Evolutionary conservation across 1,140 invertebrate genomes (phyloP), one percentile per base, ranked within the genome.

Genomic region (Drosophila azteca): DNA sequence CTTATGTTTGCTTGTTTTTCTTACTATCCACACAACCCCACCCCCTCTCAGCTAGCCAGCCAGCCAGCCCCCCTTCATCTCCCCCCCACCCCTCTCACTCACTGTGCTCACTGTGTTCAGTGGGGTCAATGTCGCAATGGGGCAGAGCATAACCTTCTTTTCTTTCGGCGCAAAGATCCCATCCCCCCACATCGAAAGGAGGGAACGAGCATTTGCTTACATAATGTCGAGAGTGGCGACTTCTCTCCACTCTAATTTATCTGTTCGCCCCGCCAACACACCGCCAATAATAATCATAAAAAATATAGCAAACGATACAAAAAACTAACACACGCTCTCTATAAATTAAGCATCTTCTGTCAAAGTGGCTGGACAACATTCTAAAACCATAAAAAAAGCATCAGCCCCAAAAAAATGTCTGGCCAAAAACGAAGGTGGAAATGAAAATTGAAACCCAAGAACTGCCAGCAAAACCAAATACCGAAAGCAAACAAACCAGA

Each of bases 61-160:
- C 31, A 31, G 50, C 53, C 24, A 24, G 22, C 24, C 24, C 24
- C 24, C 24, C 5, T 5, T 44, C 11, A 11, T 20, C n/a, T 44
- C 31, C 39, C 51, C 20, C 49, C 64, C 45, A 9, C 41, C 65
- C 65, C 7, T 45, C 45, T 26, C 54, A 46, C 4, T 43, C 52
- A 20, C 58, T 60, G 24, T 26, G 24, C 3, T 0, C 17, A 20
- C 59, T 53, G 53, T 54, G 73, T 60, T 64, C 71, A 83, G 84
- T 68, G 83, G 83, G 83, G 83, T 88, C 83, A 88, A 88, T 88
- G 83, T 88, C 83, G 83, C 62, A 85, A 85, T 85, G 81, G 81
- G 35, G 60, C 73, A 57, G 64, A 49, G 66, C 44, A 52, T 57
- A 45, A 35, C 26, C 35, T 55, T 43, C 31, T 53, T 44, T 11